Conservation (phyloP, 1,140 invertebrate genomes). For the Tachypleus tridentatus region DNA sequence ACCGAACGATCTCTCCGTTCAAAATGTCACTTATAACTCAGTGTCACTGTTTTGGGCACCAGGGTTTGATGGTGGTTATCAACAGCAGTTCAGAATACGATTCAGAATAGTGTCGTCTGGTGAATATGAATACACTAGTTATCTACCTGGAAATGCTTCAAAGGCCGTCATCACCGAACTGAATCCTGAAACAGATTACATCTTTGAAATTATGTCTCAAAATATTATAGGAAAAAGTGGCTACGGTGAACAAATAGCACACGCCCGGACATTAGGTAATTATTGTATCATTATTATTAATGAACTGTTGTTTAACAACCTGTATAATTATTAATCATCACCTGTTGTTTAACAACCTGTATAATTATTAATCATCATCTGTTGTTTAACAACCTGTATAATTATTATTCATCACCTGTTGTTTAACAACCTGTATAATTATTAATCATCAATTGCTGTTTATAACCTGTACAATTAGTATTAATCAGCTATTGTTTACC, state of each 20-base stretch:
- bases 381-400: too few relatives aligned
- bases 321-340: too few relatives aligned
- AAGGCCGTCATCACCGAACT: conserved; percentile 55
- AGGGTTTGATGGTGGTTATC: conserved; percentile 86
- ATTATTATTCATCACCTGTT: too few relatives aligned
- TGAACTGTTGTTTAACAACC: too few relatives aligned
- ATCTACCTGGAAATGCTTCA: conserved; percentile 45
- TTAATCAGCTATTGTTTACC: too few relatives aligned
- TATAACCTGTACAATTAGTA: too few relatives aligned
- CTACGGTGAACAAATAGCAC: conserved; percentile 50
- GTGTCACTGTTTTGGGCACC: conserved; percentile 77
- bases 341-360: too few relatives aligned
- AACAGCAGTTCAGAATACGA: conserved; percentile 65
- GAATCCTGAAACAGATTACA: conserved; percentile 70
- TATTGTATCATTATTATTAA: too few relatives aligned
- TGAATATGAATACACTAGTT: not conserved
- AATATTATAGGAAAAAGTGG: conserved; percentile 75
- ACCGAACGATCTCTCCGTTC: conserved; percentile 54
- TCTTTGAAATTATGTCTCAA: conserved; percentile 73
- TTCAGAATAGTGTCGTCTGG: conserved; percentile 34
- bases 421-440: too few relatives aligned
- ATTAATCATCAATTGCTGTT: too few relatives aligned
- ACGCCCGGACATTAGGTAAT: too few relatives aligned
- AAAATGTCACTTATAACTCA: conserved; percentile 79
- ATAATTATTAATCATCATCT: too few relatives aligned